phyloP scores from a whole-genome alignment of 2,888 invertebrate species.

The Dinocampus coccinellae region DNA sequence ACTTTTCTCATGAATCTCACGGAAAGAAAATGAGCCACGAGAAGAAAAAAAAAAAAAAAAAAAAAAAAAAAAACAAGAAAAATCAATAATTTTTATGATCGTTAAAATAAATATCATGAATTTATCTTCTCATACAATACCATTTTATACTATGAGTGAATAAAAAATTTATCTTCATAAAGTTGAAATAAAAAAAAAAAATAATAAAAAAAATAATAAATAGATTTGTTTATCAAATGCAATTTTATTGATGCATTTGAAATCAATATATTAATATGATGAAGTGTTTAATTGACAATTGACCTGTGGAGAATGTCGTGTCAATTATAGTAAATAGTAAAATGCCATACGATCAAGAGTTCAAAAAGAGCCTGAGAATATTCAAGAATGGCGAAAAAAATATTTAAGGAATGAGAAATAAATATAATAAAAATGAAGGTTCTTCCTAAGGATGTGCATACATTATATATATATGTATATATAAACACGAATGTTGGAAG shows the following conservation, averaged over 20 bases:
- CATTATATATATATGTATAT: neutral
- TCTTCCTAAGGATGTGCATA: neutral
- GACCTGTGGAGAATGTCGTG: slow-evolving; percentile 3
- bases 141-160: no score
- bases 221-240: neutral
- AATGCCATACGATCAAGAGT: neutral
- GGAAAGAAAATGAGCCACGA: neutral
- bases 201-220: neutral
- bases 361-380: neutral
- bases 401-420: neutral
- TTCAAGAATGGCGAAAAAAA: neutral
- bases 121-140: no score
- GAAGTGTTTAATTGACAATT: slow-evolving; percentile 15
- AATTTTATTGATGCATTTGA: neutral
- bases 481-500: neutral
- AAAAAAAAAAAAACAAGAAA: no score
- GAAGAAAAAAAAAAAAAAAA: no score
- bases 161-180: no score
- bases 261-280: neutral
- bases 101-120: no score
- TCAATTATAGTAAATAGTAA: slow-evolving; percentile 7
- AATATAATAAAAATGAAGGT: neutral
- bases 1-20: neutral
- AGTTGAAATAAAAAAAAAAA: neutral
- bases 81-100: no score